phyloP scores from a whole-genome alignment of 2,113 vertebrate species.

The Rhinoderma darwinii region DNA sequence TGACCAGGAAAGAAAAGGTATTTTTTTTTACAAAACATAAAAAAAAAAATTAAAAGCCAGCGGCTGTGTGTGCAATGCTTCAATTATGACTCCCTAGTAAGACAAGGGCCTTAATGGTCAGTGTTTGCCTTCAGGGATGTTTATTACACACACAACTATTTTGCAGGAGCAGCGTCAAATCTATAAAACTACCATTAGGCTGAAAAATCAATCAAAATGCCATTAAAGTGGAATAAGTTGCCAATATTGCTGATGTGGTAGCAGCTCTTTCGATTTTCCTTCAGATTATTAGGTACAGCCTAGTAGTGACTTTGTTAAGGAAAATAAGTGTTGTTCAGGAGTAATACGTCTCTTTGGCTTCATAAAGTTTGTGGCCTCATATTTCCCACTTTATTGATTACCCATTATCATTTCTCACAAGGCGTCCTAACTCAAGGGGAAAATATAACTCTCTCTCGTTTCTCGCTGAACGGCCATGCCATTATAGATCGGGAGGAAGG shows the following conservation, averaged over 20 bases:
- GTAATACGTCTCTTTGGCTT: slow-evolving; percentile 99
- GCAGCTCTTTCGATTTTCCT: slow-evolving; percentile 99
- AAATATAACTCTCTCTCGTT: slow-evolving; percentile 98
- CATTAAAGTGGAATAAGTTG: slow-evolving; percentile 99
- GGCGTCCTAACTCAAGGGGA: slow-evolving; percentile 99
- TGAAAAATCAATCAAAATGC: slow-evolving; percentile 99
- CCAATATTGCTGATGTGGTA: slow-evolving; percentile 99
- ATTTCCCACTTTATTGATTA: slow-evolving; percentile 99
- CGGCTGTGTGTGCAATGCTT: slow-evolving; percentile 98
- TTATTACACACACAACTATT: slow-evolving; percentile 99
- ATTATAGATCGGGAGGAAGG: slow-evolving; percentile 98
- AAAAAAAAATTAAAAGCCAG: slow-evolving; percentile 77
- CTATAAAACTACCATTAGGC: slow-evolving; percentile 99
- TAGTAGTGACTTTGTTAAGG: slow-evolving; percentile 99
- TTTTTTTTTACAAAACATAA: slow-evolving; percentile 12
- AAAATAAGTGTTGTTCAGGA: slow-evolving; percentile 99
- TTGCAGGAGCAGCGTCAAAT: slow-evolving; percentile 99
- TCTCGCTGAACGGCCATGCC: slow-evolving; percentile 86
- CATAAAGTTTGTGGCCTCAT: slow-evolving; percentile 99
- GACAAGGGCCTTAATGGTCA: slow-evolving; percentile 99
- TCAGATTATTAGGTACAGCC: slow-evolving; percentile 99
- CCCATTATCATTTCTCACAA: slow-evolving; percentile 99
- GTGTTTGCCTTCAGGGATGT: slow-evolving; percentile 99
- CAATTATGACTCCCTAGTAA: slow-evolving; percentile 98
- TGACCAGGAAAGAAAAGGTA: slow-evolving; percentile 76